Evolutionary conservation across 2,888 invertebrate genomes (phyloP).

Genomic region (Tetragnatha montana): DNA sequence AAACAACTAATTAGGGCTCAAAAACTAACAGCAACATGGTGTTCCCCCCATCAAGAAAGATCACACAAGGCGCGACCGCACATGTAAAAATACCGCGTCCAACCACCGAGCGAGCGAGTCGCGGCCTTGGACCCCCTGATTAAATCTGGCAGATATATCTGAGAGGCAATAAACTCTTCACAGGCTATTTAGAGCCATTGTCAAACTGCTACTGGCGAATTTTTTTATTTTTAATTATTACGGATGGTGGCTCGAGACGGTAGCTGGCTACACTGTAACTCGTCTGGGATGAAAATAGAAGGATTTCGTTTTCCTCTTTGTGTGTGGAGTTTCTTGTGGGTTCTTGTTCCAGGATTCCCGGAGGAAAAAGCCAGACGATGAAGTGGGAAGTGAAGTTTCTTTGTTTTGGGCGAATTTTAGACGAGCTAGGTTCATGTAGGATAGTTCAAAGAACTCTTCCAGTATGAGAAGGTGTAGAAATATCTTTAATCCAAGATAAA

Average conservation of each 20-base stretch:
- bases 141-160: constrained; percentile 36
- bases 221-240: constrained; percentile 51
- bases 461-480: no score
- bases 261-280: not conserved
- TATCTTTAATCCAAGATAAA: no score
- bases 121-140: constrained; percentile 41
- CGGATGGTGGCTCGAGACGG: constrained; percentile 1
- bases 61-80: no score
- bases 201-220: constrained; percentile 3
- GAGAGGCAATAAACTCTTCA: constrained; percentile 53
- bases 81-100: no score
- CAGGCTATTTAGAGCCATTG: constrained; percentile 62
- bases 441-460: no score
- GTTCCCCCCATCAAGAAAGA: no score
- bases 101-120: not conserved
- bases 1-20: no score
- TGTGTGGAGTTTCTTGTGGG: not conserved
- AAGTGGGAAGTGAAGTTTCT: no score
- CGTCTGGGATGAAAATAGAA: not conserved
- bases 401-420: no score
- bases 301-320: not conserved
- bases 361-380: not conserved
- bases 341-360: not conserved
- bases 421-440: no score
- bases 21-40: no score